These are phyloP conservation scores for Gallinago paraguaiae DNA, from an alignment of 2,113 vertebrate genomes.

Conservation along the genomic window DNA sequence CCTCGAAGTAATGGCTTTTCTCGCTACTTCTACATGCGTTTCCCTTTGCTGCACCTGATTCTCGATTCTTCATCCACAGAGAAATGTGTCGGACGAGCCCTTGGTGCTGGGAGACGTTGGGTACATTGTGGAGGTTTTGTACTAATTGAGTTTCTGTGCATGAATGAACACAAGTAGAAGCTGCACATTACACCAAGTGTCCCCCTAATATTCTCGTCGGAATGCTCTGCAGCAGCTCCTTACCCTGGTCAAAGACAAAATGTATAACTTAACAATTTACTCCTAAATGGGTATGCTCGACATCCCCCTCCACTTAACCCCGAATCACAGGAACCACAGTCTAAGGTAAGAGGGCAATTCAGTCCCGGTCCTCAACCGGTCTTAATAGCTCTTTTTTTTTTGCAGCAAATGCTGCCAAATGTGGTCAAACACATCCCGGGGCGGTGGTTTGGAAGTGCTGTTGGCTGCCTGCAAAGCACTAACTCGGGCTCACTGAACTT, in stretches of 20 bases:
- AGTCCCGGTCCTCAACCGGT: background rate
- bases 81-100: background rate
- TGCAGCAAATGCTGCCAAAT: conserved; percentile 35
- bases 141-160: background rate
- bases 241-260: background rate
- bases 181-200: background rate
- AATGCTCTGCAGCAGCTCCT: background rate
- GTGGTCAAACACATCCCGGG: conserved; percentile 44
- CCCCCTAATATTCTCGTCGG: background rate
- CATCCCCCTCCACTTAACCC: conserved; percentile 51
- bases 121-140: background rate
- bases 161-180: conserved; percentile 8
- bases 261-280: background rate
- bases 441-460: conserved; percentile 4
- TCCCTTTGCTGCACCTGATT: background rate
- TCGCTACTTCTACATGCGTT: background rate
- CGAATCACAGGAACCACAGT: conserved; percentile 24
- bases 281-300: background rate
- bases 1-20: background rate
- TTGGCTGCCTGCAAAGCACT: conserved; percentile 38
- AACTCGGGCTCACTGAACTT: background rate
- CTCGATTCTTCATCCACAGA: background rate
- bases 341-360: conserved; percentile 59
- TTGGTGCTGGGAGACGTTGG: background rate
- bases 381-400: conserved; percentile 25